Evolutionary conservation across 2,113 vertebrate species (phyloP), one percentile per base, ranked within the genome.

Genomic region (Ptyas mucosa): DNA sequence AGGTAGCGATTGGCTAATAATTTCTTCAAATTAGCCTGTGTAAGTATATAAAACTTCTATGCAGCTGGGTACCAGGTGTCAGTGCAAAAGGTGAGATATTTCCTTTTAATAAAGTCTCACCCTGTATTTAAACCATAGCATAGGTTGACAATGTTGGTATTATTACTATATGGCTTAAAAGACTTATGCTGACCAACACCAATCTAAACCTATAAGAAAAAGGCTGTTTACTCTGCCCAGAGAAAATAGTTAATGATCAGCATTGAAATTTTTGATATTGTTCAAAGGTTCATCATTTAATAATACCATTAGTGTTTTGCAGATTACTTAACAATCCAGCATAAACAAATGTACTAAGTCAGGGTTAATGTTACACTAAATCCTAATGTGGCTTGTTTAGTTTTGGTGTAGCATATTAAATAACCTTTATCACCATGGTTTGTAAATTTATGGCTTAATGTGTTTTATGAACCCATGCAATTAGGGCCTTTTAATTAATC

Each of bases 51-150:
- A 93, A 94, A 93, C 96, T 96, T 95, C 92, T 95, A 95, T 24
- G 51, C 94, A 94, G 94, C 94, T 92, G 89, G 0, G 39, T 53
- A 90, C 88, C 93, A 95, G 86, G 0, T 92, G 90, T 88, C 90
- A 95, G 54, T 94, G 85, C 75, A 29, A 87, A 0, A 0, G 1
- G 3, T 0, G 1, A 10, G 23, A 51, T 88, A 58, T 24, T 95
- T 87, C 93, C 64, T 87, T 20, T 87, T 95, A 92, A n/a, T 1
- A 64, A 94, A 91, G 95, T 94, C 90, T 93, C 90, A 90, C 91
- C 92, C 94, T 92, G 93, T 96, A 96, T 96, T 96, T 97, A 96
- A 95, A 93, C 94, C 95, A 89, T 24, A 90, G 93, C 52, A 90
- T 88, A 91, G 57, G 90, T 93, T 93, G 89, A 24, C 75, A 29